A percentile compares a stretch with the other conserved stretches of the same genome.
phyloP scores from a whole-genome alignment of 2,113 vertebrate species.

The Scophthalmus maximus region DNA sequence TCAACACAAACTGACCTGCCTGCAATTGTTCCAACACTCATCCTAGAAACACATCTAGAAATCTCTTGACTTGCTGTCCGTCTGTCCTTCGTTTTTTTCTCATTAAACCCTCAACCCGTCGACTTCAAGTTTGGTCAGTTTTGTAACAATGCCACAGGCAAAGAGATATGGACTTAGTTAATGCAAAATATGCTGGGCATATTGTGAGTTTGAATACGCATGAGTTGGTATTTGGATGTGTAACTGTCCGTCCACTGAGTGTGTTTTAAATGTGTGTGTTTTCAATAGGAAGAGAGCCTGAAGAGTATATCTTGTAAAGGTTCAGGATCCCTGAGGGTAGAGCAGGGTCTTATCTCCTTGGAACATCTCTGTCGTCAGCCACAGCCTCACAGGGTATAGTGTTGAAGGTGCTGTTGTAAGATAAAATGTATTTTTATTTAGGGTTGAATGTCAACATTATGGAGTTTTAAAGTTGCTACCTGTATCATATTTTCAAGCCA shows the following conservation, averaged over 20 bases:
- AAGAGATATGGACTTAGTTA: background rate
- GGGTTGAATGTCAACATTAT: conserved; percentile 18
- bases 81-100: too few relatives aligned
- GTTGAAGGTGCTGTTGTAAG: conserved; percentile 28
- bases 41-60: too few relatives aligned
- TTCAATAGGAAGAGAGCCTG: background rate
- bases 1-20: background rate
- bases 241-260: background rate
- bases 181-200: background rate
- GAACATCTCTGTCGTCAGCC: conserved; percentile 53
- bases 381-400: conserved; percentile 24
- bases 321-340: conserved; percentile 29
- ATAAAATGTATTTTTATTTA: conserved; percentile 20
- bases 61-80: too few relatives aligned
- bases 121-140: too few relatives aligned
- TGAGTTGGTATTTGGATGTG: conserved; percentile 1
- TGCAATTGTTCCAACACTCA: background rate
- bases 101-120: too few relatives aligned
- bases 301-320: conserved; percentile 18
- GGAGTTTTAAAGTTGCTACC: conserved; percentile 13
- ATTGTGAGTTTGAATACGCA: background rate
- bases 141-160: background rate
- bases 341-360: conserved; percentile 49
- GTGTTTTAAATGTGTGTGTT: conserved; percentile 11
- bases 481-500: background rate